phyloP scores from a whole-genome alignment of 2,888 invertebrate species.

The Leuctra nigra region DNA sequence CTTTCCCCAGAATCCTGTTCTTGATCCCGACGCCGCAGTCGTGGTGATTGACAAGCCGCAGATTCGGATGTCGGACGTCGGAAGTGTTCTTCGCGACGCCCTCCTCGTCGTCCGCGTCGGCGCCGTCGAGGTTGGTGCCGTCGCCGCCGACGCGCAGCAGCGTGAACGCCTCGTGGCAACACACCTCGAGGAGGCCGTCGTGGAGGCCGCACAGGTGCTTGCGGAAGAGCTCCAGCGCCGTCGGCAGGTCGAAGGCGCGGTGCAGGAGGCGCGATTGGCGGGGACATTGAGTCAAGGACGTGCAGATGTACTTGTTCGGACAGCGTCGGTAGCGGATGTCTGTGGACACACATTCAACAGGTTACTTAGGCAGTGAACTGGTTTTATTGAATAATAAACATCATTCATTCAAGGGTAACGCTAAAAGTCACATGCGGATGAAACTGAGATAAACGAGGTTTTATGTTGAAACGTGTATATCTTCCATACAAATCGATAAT shows the following conservation, averaged over 20 bases:
- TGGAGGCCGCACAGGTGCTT: neutral
- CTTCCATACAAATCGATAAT: too few species aligned
- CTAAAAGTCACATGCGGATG: too few species aligned
- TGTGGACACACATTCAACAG: too few species aligned
- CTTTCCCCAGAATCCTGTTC: neutral
- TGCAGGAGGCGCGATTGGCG: neutral
- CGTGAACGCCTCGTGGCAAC: neutral
- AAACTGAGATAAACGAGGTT: too few species aligned
- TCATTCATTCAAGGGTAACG: too few species aligned
- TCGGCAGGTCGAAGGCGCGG: neutral
- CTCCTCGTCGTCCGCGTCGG: neutral
- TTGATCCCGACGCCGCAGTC: conserved; percentile 5
- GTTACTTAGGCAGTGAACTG: too few species aligned
- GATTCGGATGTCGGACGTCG: neutral
- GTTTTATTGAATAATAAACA: too few species aligned
- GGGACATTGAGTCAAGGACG: neutral
- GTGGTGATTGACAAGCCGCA: neutral
- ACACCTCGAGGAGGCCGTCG: neutral
- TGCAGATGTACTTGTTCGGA: neutral
- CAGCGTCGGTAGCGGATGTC: conserved; percentile 3
- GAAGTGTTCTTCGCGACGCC: neutral
- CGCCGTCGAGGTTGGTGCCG: neutral
- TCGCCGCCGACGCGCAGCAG: neutral
- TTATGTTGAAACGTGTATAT: too few species aligned
- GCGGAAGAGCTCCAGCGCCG: neutral